Conservation (phyloP, 2,888 invertebrate genomes). For the Diplolepis rosae region DNA sequence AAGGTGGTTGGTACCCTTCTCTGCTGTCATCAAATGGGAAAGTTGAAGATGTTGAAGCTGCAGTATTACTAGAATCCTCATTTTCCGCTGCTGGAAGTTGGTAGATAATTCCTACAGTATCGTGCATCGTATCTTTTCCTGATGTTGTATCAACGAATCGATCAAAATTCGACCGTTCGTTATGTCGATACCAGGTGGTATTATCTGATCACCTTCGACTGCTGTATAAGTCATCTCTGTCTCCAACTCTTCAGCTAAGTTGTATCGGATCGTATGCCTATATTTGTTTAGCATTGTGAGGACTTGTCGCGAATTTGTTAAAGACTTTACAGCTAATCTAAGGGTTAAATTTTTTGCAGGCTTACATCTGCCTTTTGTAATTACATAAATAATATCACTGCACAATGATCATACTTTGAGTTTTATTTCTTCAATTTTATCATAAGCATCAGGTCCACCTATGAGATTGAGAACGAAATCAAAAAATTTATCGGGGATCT, state of each 20-base stretch:
- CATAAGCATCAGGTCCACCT: no score
- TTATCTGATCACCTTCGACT: constrained; percentile 42
- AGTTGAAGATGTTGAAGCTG: neutral
- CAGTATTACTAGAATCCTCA: neutral
- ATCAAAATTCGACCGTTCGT: constrained; percentile 46
- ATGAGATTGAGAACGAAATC: no score
- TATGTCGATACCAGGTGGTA: constrained; percentile 55
- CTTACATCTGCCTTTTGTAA: no score
- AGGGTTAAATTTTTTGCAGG: no score
- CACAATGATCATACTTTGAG: no score
- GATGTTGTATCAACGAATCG: constrained; percentile 32
- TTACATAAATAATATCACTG: no score
- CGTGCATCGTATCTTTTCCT: constrained; percentile 31
- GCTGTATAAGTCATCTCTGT: constrained; percentile 50
- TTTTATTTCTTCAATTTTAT: no score
- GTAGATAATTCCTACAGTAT: constrained; percentile 31
- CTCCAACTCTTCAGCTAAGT: constrained; percentile 61
- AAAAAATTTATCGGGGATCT: no score
- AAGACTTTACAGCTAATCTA: no score
- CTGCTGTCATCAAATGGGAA: neutral
- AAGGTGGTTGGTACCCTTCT: neutral
- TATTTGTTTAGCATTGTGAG: no score
- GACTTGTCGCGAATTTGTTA: no score
- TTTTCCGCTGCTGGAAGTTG: neutral
- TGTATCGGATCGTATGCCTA: constrained; percentile 59